Evolutionary conservation across 2,888 invertebrate genomes (phyloP), one percentile per base, ranked within the genome.

Genomic region (Nephrotoma guestfalica): DNA sequence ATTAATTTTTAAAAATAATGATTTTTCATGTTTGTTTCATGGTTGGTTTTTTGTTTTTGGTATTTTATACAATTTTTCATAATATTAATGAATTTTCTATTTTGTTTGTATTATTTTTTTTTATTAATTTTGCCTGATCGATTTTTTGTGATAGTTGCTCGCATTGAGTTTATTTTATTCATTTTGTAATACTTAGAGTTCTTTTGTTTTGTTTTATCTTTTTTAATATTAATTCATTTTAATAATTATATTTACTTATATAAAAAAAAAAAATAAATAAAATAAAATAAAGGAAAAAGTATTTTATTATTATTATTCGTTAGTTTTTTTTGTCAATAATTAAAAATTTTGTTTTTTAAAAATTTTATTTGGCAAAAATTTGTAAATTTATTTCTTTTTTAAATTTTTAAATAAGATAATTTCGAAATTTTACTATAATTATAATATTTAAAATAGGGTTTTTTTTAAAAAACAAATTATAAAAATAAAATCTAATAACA

Each of bases 1-100:
- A 84, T 86, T 47, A 51, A 86, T 43, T 86, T 86, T 71, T 71
- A 30, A 71, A 71, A 71, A 71, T 71, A 40, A 86, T 86, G 30
- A 86, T 86, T 42, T 84, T 83, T 83, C 40, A 41, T 18, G 71
- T 71, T 71, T 18, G 71, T 30, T 30, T 71, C 71, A 30, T 71
- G 51, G 51, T 71, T 71, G 18, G 30, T 47, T 57, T 3, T 71
- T 71, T 71, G 18, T 71, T 18, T 4, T 71, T 2, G n/a, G 18
- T 30, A 71, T 71, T 71, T 71, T 71, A 15, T 71, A 71, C 71
- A 71, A 71, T 71, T 71, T 18, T 18, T 71, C 71, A 71, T 71
- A 71, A 71, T 71, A 30, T 71, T 71, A 9, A 71, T 71, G 18
- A 18, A 71, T 13, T 71, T 71, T 18, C 71, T 30, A 30, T 30